These are phyloP conservation scores for Cryptocephalus primarius DNA, from an alignment of 2,888 invertebrate genomes.

Conservation along the genomic window DNA sequence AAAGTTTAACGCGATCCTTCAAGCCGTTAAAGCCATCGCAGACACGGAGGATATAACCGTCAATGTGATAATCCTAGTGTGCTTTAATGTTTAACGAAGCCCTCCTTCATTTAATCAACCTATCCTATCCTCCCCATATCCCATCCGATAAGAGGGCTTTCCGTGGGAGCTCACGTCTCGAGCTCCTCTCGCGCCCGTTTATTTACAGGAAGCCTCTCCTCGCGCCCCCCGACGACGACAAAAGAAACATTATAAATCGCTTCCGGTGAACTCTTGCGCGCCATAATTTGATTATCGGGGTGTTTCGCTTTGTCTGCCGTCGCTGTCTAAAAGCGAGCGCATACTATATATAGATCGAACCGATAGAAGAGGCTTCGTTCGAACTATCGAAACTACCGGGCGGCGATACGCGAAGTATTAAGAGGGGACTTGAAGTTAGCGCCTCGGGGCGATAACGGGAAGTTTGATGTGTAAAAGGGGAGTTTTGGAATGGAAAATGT, in stretches of 20 bases:
- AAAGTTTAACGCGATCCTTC: no score
- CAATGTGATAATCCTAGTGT: conserved; percentile 20
- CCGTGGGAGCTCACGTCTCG: conserved; percentile 1
- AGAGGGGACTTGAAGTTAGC: no score
- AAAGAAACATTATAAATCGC: neutral
- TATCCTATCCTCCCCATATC: neutral
- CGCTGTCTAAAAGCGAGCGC: no score
- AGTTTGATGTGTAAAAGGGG: no score
- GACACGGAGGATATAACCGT: conserved; percentile 12
- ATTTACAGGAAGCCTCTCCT: neutral
- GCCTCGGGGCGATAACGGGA: no score
- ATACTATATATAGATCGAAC: no score
- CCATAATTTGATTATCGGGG: neutral
- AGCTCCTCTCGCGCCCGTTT: neutral
- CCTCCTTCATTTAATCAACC: conserved; percentile 15
- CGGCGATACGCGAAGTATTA: no score
- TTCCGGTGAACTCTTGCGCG: conserved; percentile 1
- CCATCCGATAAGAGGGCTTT: conserved; percentile 6
- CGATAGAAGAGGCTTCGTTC: no score
- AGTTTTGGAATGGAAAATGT: no score
- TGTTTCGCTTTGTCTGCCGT: no score
- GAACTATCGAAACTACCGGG: no score
- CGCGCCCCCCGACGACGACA: neutral
- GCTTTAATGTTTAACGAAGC: conserved; percentile 18
- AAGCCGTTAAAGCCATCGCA: neutral